Evolutionary conservation across 2,888 invertebrate species (phyloP).

Genomic region (Caenorhabditis sp.): DNA sequence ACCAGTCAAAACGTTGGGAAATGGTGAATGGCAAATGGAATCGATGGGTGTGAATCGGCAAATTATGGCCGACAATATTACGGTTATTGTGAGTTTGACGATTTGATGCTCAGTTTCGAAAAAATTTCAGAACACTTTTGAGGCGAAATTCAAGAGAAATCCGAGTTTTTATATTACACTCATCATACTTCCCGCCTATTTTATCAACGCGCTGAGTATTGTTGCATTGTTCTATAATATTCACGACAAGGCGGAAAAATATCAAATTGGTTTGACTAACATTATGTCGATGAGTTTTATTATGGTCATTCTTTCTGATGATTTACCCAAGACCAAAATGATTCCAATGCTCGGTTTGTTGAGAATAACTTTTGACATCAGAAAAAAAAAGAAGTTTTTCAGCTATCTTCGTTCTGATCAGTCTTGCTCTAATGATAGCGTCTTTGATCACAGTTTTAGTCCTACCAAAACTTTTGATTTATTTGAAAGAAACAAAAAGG

Average conservation of each 20-base stretch:
- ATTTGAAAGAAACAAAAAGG: background rate
- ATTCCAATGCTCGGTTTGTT: background rate
- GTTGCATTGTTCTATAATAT: background rate
- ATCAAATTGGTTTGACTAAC: background rate
- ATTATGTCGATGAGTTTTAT: conserved; percentile 6
- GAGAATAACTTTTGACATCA: too few relatives aligned
- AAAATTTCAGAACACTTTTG: background rate
- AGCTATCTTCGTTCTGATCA: background rate
- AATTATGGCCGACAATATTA: background rate
- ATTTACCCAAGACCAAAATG: background rate
- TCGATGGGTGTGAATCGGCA: background rate
- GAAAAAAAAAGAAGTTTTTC: background rate
- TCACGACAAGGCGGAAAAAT: background rate
- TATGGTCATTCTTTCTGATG: background rate
- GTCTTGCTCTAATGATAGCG: background rate
- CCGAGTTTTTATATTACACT: background rate
- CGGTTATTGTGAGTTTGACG: background rate
- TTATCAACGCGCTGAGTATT: background rate
- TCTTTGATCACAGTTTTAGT: background rate
- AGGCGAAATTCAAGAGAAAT: background rate
- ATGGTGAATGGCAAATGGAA: background rate
- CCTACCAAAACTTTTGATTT: background rate
- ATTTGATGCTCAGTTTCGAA: background rate
- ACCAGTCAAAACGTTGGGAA: background rate
- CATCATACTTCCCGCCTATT: background rate